Base-by-base conservation (phyloP, 2,797 vertebrate genomes). In the Toxotes lorentzi region DNA sequence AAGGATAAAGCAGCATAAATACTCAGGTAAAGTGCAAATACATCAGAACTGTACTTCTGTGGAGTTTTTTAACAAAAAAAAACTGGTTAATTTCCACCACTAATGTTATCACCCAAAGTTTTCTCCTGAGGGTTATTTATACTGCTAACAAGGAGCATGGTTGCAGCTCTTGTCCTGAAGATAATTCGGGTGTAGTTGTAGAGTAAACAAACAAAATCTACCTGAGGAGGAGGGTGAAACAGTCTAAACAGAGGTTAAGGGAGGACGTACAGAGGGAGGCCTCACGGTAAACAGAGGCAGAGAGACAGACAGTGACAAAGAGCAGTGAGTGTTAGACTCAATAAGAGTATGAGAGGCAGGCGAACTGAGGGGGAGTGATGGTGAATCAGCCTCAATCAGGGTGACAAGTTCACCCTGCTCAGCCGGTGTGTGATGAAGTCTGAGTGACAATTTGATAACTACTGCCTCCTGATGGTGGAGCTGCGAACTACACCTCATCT, bases 381-480 rank as follows among this genome's bases (percentile, higher is more conserved):
- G 64, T 82, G 83, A 92, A 86, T 88, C 87, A 88, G 88, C 82
- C 82, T 89, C 72, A 63, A 85, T 85, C 50, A 61, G 73, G 78
- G 70, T 81, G 87, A 89, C 84, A 85, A 85, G 83, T 89, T 86
- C 81, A 70, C 79, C 72, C 82, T 81, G 84, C 85, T 78, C 63
- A 21, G 60, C 51, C 27, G 48, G 4, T 45, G 59, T 41, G 32
- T 77, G 84, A 87, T 86, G 66, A 78, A 79, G 76, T 57, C 56
- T 74, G 62, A 86, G 35, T 70, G 86, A 90, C 90, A 83, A 82
- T 87, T 81, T 89, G 88, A 91, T 72, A 30, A 78, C 75, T 93
- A 90, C 89, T 89, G 94, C 93, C 93, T 71, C 91, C 94, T 84
- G 50, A 88, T 84, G 94, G 92, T 60, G 40, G 57, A 73, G 54